Evolutionary conservation across 2,888 invertebrate species (phyloP), one percentile per base, ranked within the genome.

Genomic region (Andricus quercusramuli): DNA sequence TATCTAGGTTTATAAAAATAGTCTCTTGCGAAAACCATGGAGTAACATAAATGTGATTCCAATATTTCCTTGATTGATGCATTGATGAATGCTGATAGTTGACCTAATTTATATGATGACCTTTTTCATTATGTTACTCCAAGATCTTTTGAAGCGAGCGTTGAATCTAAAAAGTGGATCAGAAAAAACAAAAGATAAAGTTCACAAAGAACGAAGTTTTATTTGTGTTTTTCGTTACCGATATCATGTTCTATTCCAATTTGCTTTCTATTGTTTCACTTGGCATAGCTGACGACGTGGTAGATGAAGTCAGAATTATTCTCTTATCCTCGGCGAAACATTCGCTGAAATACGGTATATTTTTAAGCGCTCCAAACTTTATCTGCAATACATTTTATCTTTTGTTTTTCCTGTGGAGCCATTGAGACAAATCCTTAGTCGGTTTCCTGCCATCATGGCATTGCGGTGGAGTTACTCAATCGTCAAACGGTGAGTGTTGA

Each of bases 1-100:
- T 80, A 70, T 56, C 44, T 68, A 65, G n/a, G 56, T 78, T 78
- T 80, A 83, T 66, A 79, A 83, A 83, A 81, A 81, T 79, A 80
- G 77, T 82, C 77, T 77, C 32, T 67, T 64, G 51, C 74, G 78
- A 65, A 66, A 76, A 78, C 64, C 29, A 29, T 64, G 25, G 17
- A 64, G 62, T 29, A 82, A 56, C 32, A 79, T 77, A 47, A 68
- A 77, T 64, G 6, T 17, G 6, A 13, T 64, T 64, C 17, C 67
- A 29, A 17, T 3, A 65, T 47, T n/a, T 22, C 62, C 37, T 64
- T n/a, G n/a, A 56, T 56, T 9, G 56, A 56, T 8, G 3, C n/a
- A 20, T 20, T 20, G 20, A 11, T 41, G n/a, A 56, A 9, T 56
- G n/a, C n/a, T 56, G 56, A 13, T 41, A 41, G 41, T 41, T 41